phyloP scores from a whole-genome alignment of 2,888 invertebrate species.

The Eristalis intricaria region DNA sequence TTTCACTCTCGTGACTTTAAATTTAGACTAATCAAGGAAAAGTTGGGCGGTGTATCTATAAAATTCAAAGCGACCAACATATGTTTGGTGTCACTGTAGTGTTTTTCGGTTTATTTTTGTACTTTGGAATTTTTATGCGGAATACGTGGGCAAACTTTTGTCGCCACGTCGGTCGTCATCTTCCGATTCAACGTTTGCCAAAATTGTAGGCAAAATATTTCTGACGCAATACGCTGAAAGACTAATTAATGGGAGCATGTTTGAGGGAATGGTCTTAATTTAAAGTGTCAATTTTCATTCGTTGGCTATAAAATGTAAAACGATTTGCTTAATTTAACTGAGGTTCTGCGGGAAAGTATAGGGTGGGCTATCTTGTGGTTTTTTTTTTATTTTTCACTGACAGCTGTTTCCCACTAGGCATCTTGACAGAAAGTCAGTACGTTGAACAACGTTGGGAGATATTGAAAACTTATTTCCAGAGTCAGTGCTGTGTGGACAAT shows the following conservation, averaged over 20 bases:
- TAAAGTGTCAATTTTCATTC: not conserved
- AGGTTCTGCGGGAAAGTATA: not conserved
- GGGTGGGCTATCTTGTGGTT: too few species aligned
- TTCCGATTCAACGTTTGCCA: slow-evolving; percentile 5
- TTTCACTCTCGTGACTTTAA: slow-evolving; percentile 7
- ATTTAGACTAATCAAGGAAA: not conserved
- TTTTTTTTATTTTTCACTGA: too few species aligned
- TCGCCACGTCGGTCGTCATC: not conserved
- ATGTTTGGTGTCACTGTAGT: slow-evolving; percentile 8
- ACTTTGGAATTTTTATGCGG: slow-evolving; percentile 22
- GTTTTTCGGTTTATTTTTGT: slow-evolving; percentile 24
- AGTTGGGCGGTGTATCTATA: not conserved
- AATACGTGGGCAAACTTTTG: slow-evolving; percentile 19
- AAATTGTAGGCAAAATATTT: not conserved
- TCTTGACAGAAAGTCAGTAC: too few species aligned
- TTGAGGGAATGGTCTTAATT: not conserved
- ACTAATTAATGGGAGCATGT: not conserved
- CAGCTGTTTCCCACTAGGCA: too few species aligned
- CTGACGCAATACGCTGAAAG: not conserved
- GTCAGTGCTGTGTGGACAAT: too few species aligned
- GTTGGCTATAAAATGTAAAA: not conserved
- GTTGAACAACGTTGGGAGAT: too few species aligned
- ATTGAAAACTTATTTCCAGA: too few species aligned
- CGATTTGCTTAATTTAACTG: not conserved
- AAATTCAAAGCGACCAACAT: not conserved